phyloP scores from a whole-genome alignment of 2,797 vertebrate genomes.

The Typhlichthys subterraneus region DNA sequence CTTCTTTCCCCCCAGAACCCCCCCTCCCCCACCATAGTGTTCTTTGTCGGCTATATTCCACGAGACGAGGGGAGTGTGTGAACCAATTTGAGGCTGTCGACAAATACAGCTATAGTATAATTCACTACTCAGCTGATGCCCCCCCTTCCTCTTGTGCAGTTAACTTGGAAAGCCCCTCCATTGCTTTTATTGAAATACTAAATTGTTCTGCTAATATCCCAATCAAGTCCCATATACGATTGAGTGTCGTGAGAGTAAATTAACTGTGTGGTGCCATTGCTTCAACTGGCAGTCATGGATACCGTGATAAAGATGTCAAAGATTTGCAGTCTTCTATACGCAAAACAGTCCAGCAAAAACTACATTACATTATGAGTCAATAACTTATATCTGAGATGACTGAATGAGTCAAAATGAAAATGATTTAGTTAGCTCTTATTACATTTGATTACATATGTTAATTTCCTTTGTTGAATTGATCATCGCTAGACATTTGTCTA shows the following conservation, averaged over 20 bases:
- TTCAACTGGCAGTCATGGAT: too few species aligned
- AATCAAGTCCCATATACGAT: slow-evolving; percentile 78
- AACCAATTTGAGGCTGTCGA: slow-evolving; percentile 75
- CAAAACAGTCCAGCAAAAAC: not conserved
- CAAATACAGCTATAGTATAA: slow-evolving; percentile 15
- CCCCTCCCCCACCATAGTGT: slow-evolving; percentile 62
- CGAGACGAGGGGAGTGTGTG: slow-evolving; percentile 82
- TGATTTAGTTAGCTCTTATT: too few species aligned
- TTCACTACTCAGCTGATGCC: slow-evolving; percentile 12
- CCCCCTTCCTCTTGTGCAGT: not conserved
- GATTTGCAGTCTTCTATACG: too few species aligned
- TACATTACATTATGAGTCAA: not conserved
- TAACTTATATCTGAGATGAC: too few species aligned
- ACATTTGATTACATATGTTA: too few species aligned
- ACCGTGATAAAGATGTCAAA: too few species aligned
- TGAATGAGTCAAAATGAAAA: too few species aligned
- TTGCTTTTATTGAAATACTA: slow-evolving; percentile 71
- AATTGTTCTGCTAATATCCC: slow-evolving; percentile 71
- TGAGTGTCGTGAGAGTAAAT: slow-evolving; percentile 35
- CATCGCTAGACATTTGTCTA: too few species aligned
- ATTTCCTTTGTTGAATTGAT: too few species aligned
- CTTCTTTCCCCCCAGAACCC: slow-evolving; percentile 17
- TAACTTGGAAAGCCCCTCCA: slow-evolving; percentile 11
- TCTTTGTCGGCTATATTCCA: slow-evolving; percentile 78
- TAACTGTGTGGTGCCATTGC: slow-evolving; percentile 21